phyloP scores from a whole-genome alignment of 2,797 vertebrate species.

The Eidolon dupreanum region DNA sequence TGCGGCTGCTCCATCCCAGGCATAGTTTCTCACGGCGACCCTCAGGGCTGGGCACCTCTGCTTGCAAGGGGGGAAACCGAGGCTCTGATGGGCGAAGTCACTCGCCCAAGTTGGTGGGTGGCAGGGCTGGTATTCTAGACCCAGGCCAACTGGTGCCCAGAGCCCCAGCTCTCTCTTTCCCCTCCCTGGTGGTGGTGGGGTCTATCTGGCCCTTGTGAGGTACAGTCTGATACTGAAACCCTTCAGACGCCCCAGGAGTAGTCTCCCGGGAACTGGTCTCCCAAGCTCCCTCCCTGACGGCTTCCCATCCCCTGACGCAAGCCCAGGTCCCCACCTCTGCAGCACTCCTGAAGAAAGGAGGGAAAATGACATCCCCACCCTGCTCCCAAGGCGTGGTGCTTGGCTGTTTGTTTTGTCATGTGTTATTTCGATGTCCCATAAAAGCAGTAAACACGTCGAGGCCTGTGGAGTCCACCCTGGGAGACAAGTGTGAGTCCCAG shows the following conservation, averaged over 20 bases:
- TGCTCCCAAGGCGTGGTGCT: background rate
- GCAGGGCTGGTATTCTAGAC: background rate
- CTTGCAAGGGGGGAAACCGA: background rate
- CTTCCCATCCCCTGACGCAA: background rate
- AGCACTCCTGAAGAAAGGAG: background rate
- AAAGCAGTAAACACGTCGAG: constrained; percentile 49
- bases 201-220: background rate
- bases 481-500: background rate
- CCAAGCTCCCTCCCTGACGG: background rate
- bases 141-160: background rate
- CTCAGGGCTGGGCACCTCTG: background rate
- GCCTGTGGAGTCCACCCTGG: background rate
- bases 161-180: background rate
- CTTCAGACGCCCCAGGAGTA: background rate
- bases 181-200: background rate
- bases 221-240: background rate
- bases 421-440: constrained; percentile 42
- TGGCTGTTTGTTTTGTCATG: background rate
- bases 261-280: background rate
- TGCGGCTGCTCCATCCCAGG: background rate
- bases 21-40: background rate
- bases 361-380: fast-evolving
- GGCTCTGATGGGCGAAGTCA: background rate
- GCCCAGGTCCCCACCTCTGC: background rate
- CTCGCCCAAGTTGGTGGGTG: background rate